A percentile compares a stretch with the other conserved stretches of the same genome.
These are phyloP conservation scores for Dicycla oo DNA, from an alignment of 2,888 invertebrate genomes.

Conservation along the genomic window DNA sequence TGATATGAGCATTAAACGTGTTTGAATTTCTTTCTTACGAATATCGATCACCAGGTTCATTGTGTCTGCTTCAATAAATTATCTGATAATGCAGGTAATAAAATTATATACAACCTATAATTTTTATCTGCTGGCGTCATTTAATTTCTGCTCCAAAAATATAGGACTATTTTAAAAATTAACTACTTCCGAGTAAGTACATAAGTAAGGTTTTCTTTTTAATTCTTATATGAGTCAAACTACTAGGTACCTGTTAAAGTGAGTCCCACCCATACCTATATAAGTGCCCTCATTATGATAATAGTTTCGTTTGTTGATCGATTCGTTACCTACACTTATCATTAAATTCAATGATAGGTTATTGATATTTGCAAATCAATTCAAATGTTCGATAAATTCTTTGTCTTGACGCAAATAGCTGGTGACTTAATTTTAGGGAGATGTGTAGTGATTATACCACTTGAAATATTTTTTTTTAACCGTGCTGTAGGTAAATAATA, in stretches of 20 bases:
- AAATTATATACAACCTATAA: not conserved
- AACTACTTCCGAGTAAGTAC: not conserved
- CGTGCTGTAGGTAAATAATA: constrained; percentile 41
- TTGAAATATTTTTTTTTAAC: not conserved
- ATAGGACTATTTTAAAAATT: not conserved
- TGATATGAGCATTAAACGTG: constrained; percentile 24
- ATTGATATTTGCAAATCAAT: constrained; percentile 39
- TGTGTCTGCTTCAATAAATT: constrained; percentile 24
- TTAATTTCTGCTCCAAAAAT: constrained; percentile 3
- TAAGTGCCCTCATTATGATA: constrained; percentile 28
- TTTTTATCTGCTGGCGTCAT: constrained; percentile 1
- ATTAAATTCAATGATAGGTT: constrained; percentile 11
- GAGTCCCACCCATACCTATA: not conserved
- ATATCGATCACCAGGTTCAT: constrained; percentile 11
- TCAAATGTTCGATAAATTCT: constrained; percentile 16
- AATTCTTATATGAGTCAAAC: no score
- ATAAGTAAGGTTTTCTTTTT: not conserved
- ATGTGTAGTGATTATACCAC: not conserved
- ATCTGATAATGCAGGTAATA: constrained; percentile 2
- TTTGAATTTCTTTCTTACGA: constrained; percentile 27
- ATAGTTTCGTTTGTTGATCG: constrained; percentile 35
- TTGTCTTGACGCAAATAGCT: constrained; percentile 28
- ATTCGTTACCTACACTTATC: constrained; percentile 29
- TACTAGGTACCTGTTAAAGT: not conserved
- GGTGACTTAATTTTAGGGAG: constrained; percentile 2